Evolutionary conservation across 1,140 invertebrate genomes (phyloP).

Genomic region (Oedothorax gibbosus): DNA sequence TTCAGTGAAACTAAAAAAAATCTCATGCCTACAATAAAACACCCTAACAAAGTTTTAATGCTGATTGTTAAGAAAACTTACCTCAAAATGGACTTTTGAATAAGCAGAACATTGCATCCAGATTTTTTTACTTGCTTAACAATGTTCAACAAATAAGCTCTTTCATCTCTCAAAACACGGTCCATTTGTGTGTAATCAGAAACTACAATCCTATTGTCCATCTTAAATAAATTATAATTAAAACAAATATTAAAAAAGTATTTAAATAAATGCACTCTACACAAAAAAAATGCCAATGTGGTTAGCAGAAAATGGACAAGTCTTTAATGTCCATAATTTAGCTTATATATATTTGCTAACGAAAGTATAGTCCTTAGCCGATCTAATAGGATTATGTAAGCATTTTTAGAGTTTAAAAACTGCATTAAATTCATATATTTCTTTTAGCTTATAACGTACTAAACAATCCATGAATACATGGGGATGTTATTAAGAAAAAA

Average conservation of each 20-base stretch:
- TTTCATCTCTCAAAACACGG: conserved; percentile 96
- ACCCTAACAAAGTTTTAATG: too few relatives aligned
- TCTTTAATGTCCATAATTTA: not conserved
- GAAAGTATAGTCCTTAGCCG: too few relatives aligned
- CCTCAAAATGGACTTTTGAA: conserved; percentile 99
- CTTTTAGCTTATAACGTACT: too few relatives aligned
- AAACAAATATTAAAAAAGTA: not conserved
- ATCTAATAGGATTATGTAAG: too few relatives aligned
- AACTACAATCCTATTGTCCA: conserved; percentile 97
- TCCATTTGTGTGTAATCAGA: conserved; percentile 99
- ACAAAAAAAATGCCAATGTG: not conserved
- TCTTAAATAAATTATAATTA: conserved; percentile 74
- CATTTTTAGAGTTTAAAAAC: too few relatives aligned
- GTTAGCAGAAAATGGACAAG: not conserved
- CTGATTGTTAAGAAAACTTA: conserved; percentile 64
- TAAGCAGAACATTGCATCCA: conserved; percentile 96
- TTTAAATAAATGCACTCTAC: not conserved
- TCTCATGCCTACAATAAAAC: too few relatives aligned
- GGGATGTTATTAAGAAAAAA: too few relatives aligned
- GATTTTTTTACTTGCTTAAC: conserved; percentile 99
- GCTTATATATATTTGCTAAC: too few relatives aligned
- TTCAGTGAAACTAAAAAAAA: too few relatives aligned
- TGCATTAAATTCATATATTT: too few relatives aligned
- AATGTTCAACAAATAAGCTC: conserved; percentile 97
- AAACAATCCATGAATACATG: too few relatives aligned